Conservation (phyloP, 1,140 invertebrate genomes). For the Cryptotermes secundus region DNA sequence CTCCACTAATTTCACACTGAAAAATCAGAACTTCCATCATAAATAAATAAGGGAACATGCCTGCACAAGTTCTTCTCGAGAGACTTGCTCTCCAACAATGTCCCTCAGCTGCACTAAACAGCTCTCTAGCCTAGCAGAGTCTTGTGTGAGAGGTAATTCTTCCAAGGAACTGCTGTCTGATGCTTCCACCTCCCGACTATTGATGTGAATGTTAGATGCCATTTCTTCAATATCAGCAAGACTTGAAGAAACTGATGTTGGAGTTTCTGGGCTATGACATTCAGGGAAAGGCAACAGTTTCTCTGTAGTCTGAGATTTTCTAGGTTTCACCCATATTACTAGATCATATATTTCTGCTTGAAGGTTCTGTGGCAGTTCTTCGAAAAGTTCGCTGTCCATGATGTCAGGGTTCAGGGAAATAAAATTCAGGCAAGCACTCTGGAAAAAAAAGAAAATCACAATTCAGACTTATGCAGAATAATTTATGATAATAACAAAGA, state of each 20-base stretch:
- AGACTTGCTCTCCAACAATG: constrained; percentile 54
- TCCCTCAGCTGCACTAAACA: constrained; percentile 54
- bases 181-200: constrained; percentile 30
- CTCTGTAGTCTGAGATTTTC: constrained; percentile 35
- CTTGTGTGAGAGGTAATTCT: constrained; percentile 41
- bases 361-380: constrained; percentile 60
- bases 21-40: neutral
- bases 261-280: constrained; percentile 34
- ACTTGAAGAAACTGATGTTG: constrained; percentile 34
- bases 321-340: constrained; percentile 48
- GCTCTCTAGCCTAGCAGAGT: constrained; percentile 48
- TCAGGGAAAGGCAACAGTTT: constrained; percentile 33
- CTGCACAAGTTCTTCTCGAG: constrained; percentile 51
- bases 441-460: constrained; percentile 35
- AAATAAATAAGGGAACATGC: constrained; percentile 21
- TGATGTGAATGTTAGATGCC: constrained; percentile 34
- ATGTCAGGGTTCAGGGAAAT: constrained; percentile 58
- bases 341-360: constrained; percentile 59
- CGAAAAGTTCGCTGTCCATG: constrained; percentile 62
- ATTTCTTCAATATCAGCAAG: constrained; percentile 37
- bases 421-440: constrained; percentile 53
- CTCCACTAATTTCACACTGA: neutral
- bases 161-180: constrained; percentile 42
- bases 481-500: no score
- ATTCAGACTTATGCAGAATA: neutral